Conservation (phyloP, 2,888 invertebrate genomes). For the Hipparchia semele region DNA sequence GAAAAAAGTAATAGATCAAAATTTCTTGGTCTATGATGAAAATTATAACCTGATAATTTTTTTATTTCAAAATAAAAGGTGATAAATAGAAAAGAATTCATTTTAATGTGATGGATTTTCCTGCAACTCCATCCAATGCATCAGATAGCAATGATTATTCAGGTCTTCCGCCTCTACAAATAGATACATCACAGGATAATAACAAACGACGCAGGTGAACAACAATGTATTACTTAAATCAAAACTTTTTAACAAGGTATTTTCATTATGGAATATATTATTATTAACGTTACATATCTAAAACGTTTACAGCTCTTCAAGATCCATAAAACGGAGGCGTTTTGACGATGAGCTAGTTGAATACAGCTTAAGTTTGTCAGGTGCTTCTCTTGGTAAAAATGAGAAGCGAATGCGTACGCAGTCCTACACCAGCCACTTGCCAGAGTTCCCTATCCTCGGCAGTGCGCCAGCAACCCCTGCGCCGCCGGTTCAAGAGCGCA, state of each 20-base stretch:
- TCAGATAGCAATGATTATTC: constrained; percentile 74
- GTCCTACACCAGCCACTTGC: constrained; percentile 78
- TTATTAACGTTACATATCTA: constrained; percentile 1
- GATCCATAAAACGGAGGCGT: constrained; percentile 97
- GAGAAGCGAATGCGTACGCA: constrained; percentile 76
- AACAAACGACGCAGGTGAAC: constrained; percentile 77
- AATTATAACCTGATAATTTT: too few species aligned
- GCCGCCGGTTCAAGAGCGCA: constrained; percentile 59
- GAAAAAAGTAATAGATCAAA: too few species aligned
- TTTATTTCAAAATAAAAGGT: neutral
- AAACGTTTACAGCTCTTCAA: constrained; percentile 89
- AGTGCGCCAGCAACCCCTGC: constrained; percentile 50
- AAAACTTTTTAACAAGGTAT: too few species aligned
- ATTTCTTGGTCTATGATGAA: too few species aligned
- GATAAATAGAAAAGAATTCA: neutral
- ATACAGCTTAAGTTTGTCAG: constrained; percentile 89
- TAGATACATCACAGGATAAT: constrained; percentile 67
- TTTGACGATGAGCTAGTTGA: constrained; percentile 99
- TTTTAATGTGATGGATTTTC: constrained; percentile 64
- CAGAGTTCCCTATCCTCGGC: constrained; percentile 66
- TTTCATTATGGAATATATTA: neutral
- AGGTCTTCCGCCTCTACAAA: constrained; percentile 59
- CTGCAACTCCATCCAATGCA: constrained; percentile 68
- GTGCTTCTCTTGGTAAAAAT: constrained; percentile 74
- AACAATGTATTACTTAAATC: neutral